phyloP scores from a whole-genome alignment of 2,797 vertebrate genomes.

The Clarias pachynema region DNA sequence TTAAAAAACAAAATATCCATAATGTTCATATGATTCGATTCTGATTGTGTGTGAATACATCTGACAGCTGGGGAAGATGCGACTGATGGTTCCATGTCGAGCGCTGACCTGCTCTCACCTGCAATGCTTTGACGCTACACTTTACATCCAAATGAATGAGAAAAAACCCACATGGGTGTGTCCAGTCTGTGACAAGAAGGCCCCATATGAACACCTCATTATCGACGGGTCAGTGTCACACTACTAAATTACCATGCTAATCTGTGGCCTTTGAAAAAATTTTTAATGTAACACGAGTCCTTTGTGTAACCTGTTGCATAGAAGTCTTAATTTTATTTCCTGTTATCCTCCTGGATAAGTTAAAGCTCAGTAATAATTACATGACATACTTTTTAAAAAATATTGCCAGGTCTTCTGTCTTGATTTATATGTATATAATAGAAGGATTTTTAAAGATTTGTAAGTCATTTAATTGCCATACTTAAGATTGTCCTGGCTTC shows the following conservation, averaged over 20 bases:
- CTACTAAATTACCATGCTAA: neutral
- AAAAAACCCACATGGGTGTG: slow-evolving; percentile 99
- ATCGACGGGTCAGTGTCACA: slow-evolving; percentile 91
- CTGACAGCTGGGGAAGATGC: slow-evolving; percentile 92
- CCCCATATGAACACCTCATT: slow-evolving; percentile 95
- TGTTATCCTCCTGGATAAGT: neutral
- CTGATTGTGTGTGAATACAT: slow-evolving; percentile 26
- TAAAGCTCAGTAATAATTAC: neutral
- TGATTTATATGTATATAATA: neutral
- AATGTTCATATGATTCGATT: neutral
- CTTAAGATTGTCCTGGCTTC: neutral
- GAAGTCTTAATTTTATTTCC: neutral
- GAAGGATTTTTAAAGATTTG: neutral
- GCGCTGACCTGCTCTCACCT: slow-evolving; percentile 95
- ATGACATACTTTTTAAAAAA: neutral
- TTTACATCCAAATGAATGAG: slow-evolving; percentile 99
- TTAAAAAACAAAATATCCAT: neutral
- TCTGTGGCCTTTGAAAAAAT: neutral
- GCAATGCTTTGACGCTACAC: slow-evolving; percentile 96
- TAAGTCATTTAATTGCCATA: neutral
- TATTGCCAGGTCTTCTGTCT: neutral
- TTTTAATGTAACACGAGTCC: neutral
- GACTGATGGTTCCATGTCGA: slow-evolving; percentile 92
- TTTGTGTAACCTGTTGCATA: neutral
- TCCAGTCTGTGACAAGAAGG: slow-evolving; percentile 98